Base-by-base conservation (phyloP, 2,113 vertebrate species). In the Limanda limanda region DNA sequence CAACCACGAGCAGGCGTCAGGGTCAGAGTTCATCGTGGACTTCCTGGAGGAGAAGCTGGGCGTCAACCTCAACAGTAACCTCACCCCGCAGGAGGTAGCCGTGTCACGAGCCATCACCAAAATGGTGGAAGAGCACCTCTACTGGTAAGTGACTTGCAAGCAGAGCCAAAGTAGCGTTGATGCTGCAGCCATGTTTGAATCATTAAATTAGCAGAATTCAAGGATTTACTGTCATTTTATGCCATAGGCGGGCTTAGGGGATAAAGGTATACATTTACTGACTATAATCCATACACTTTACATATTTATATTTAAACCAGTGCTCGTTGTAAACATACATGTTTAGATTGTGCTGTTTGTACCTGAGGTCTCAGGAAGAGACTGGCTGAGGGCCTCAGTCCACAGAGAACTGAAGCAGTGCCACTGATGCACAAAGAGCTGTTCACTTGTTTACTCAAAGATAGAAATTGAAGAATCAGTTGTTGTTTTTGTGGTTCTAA, bases 21-120 rank as follows among this genome's bases (percentile, higher is more conserved):
- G 97, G 76, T 97, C 96, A 0, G 98, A 99, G 91, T 99, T 99
- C 86, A 98, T 99, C 65, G 96, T 99, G 71, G 97, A 98, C 88
- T 99, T 99, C 81, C 92, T 99, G 94, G 97, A 99, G 92, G 97
- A 98, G 91, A 97, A 98, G 74, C 96, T 99, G 86, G 98, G 97
- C 20, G 94, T 97, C 85, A 97, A 96, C 90, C 94, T 99, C 81
- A 97, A 98, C 88, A 96, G 95, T 87, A 94, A 96, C 91, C 95
- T 99, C 48, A 96, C 95, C 57, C 95, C 95, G 0, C 95, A 97
- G 61, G 97, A 99, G 88, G 94, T 93, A 94, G 98, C 97, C 0
- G 89, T 99, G 84, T 97, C 97, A 55, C 94, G 96, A 72, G 96
- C 97, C 0, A 93, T 98, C 76, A 98, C 96, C 74, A 98, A 96